These are phyloP conservation scores for Seriola dumerili DNA, from an alignment of 2,113 vertebrate species.

Conservation along the genomic window DNA sequence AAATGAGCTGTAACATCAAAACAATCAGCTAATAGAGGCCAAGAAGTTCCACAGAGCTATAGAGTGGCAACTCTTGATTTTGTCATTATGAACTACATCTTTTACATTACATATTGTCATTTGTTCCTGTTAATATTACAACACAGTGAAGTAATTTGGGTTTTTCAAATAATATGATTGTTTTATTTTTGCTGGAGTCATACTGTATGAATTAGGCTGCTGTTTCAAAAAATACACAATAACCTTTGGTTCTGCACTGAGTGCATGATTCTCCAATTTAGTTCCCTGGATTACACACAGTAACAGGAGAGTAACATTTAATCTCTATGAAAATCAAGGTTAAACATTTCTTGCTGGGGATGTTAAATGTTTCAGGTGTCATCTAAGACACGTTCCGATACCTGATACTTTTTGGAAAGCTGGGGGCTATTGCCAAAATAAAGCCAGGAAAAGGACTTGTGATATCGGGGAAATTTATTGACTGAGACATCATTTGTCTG, in stretches of 20 bases:
- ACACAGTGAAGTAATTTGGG: no score
- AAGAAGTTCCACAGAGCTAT: background rate
- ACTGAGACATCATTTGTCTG: background rate
- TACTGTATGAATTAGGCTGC: no score
- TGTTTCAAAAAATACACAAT: no score
- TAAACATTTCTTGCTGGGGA: background rate
- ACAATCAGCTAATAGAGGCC: background rate
- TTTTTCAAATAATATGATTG: no score
- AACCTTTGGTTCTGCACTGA: background rate
- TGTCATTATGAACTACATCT: background rate
- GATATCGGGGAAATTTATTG: background rate
- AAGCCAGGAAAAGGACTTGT: background rate
- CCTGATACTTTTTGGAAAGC: conserved; percentile 47
- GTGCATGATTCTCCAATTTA: background rate
- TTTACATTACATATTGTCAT: no score
- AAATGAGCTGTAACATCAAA: conserved; percentile 20
- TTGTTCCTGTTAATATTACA: no score
- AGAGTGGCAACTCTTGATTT: no score
- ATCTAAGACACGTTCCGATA: background rate
- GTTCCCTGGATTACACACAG: background rate
- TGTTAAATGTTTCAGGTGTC: background rate
- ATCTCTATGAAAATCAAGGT: background rate
- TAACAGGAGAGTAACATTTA: background rate
- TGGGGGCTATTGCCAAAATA: conserved; percentile 25
- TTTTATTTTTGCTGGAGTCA: no score